A percentile compares a stretch with the other conserved stretches of the same genome.
These are phyloP conservation scores for Polydrusus cervinus DNA, from an alignment of 2,888 invertebrate species.

Conservation along the genomic window DNA sequence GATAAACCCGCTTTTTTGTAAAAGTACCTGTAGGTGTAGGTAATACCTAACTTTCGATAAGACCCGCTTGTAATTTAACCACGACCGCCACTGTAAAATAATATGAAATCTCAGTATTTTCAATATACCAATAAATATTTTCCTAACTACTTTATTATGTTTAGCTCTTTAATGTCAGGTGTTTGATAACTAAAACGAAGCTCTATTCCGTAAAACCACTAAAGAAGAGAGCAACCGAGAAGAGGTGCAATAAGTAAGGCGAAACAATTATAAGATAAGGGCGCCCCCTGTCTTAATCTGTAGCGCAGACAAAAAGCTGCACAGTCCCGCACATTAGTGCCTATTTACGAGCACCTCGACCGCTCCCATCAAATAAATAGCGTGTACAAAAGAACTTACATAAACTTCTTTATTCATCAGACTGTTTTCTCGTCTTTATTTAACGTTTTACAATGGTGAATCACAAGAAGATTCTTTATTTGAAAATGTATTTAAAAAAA, in stretches of 20 bases:
- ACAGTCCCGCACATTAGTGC: constrained; percentile 67
- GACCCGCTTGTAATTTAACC: no score
- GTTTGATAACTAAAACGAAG: neutral
- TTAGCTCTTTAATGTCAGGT: no score
- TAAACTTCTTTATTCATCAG: constrained; percentile 31
- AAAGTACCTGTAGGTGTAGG: no score
- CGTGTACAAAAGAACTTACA: constrained; percentile 59
- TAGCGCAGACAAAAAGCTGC: constrained; percentile 66
- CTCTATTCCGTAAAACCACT: constrained; percentile 7
- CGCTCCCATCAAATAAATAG: constrained; percentile 63
- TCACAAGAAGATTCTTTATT: no score
- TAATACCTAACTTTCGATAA: no score
- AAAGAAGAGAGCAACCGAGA: constrained; percentile 39
- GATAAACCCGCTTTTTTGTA: no score
- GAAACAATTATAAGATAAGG: constrained; percentile 66
- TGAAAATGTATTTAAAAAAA: no score
- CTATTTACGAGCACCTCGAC: constrained; percentile 66
- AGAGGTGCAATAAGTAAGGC: constrained; percentile 59
- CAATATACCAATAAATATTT: no score
- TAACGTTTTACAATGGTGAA: neutral
- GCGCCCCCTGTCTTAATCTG: constrained; percentile 66
- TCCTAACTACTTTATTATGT: no score
- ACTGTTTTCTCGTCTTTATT: constrained; percentile 6
- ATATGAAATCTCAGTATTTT: no score
- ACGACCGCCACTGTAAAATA: no score